A percentile compares a stretch with the other conserved stretches of the same genome.
Evolutionary conservation across 2,113 vertebrate species (phyloP).

Genomic region (Campylorhamphus procurvoides): DNA sequence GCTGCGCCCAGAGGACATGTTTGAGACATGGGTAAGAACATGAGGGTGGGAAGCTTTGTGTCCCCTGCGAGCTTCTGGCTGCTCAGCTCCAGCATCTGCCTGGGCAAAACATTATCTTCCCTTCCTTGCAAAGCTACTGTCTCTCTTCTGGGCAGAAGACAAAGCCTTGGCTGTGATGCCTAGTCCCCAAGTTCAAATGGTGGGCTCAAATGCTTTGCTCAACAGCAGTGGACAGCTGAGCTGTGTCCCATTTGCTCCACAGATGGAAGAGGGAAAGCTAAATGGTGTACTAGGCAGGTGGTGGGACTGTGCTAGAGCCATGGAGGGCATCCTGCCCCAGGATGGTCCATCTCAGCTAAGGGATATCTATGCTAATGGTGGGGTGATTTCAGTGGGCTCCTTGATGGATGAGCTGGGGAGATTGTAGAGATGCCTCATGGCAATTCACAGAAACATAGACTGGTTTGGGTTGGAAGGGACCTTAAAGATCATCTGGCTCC

Average conservation of each 20-base stretch:
- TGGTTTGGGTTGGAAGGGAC: not conserved
- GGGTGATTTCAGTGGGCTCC: not conserved
- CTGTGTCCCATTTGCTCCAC: not conserved
- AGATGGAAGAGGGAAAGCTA: not conserved
- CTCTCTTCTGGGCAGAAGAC: not conserved
- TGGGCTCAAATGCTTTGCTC: not conserved
- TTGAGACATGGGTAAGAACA: slow-evolving; percentile 92
- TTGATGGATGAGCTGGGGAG: fast-evolving
- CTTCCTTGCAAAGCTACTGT: not conserved
- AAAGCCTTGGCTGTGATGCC: not conserved
- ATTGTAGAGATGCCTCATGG: not conserved
- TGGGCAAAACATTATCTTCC: not conserved
- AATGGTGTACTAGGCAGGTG: not conserved
- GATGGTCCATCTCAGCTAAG: not conserved
- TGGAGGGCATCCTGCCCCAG: not conserved
- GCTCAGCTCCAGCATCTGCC: not conserved
- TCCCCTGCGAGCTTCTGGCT: not conserved
- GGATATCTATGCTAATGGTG: not conserved
- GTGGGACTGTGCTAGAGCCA: not conserved
- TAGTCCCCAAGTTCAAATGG: not conserved
- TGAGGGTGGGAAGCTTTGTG: not conserved
- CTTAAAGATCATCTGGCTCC: not conserved
- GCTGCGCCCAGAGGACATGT: slow-evolving; percentile 94
- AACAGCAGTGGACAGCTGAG: fast-evolving
- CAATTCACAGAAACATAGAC: not conserved